Percentiles rank a stretch among this genome's conserved stretches.
These are phyloP conservation scores for Nemotelus nigrinus DNA, from an alignment of 2,888 invertebrate genomes.

Conservation along the genomic window DNA sequence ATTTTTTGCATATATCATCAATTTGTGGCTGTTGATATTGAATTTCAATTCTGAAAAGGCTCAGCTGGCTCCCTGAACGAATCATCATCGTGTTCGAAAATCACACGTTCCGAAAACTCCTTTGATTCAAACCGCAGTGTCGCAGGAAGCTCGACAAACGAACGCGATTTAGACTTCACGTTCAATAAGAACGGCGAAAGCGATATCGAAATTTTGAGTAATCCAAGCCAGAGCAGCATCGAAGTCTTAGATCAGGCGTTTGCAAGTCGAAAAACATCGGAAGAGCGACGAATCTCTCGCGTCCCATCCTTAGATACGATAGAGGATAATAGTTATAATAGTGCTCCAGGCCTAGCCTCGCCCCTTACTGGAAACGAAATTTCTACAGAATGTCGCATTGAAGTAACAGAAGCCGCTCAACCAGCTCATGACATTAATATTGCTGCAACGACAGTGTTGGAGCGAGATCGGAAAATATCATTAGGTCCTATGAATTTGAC, in stretches of 20 bases:
- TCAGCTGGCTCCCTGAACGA: slow-evolving; percentile 65
- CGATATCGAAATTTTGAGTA: slow-evolving; percentile 76
- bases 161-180: slow-evolving; percentile 55
- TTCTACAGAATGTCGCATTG: not conserved
- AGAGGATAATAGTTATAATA: slow-evolving; percentile 59
- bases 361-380: slow-evolving; percentile 13
- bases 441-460: not conserved
- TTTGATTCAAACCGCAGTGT: slow-evolving; percentile 65
- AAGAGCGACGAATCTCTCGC: slow-evolving; percentile 65
- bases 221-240: slow-evolving; percentile 77
- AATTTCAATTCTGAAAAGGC: slow-evolving; percentile 55
- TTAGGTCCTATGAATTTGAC: slow-evolving; percentile 63
- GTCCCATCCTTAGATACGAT: slow-evolving; percentile 66
- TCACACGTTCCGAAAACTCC: slow-evolving; percentile 61
- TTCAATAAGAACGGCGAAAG: slow-evolving; percentile 67
- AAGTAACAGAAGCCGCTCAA: slow-evolving; percentile 10
- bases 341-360: not conserved
- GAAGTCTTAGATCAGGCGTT: slow-evolving; percentile 69
- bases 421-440: not conserved
- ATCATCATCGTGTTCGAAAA: slow-evolving; percentile 64
- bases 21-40: not conserved
- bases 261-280: slow-evolving; percentile 63
- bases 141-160: slow-evolving; percentile 63
- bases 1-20: slow-evolving; percentile 12
- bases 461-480: not conserved